Evolutionary conservation across 2,888 invertebrate genomes (phyloP), one percentile per base, ranked within the genome.

Genomic region (Argyra leucocephala): DNA sequence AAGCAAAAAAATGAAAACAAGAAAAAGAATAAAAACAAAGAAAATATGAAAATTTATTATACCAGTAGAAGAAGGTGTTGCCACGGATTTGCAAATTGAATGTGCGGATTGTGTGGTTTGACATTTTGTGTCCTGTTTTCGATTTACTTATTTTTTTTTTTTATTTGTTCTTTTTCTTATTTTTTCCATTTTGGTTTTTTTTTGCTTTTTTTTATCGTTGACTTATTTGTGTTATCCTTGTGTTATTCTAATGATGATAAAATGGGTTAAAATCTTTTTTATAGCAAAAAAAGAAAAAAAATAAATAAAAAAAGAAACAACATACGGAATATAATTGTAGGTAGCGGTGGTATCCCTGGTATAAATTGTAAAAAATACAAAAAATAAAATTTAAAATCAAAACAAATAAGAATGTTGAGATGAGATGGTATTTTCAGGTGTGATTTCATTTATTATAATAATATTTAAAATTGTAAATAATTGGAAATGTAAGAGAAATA

Each of bases 51-150:
- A 48, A 48, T 48, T 48, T 6, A 48, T 48, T 48, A 48, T n/a
- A 48, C n/a, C 48, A 18, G 48, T 48, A 48, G 48, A 48, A 48
- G 18, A 48, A 48, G 18, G 48, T 48, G 48, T 48, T 48, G 7
- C 48, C 48, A 48, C 48, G 48, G 48, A 48, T 48, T 48, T 48
- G 18, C n/a, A 48, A 48, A 48, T 48, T 48, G 48, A 48, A 48
- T 18, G 5, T 48, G 3, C 9, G 37, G 37, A 37, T 37, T 37
- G 37, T 37, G 15, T 37, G 48, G n/a, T 48, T 48, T 48, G 48
- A 48, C 48, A 48, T 48, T 48, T 48, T 48, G 48, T 48, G 48
- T 48, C n/a, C 48, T 48, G 9, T 48, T 48, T 48, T 3, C 31
- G 5, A 31, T 31, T 31, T 31, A 7, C 10, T 37, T 37, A 37